A percentile compares a stretch with the other conserved stretches of the same genome.
These are phyloP conservation scores for Lasioglossum morio DNA, from an alignment of 2,888 invertebrate species.

Conservation along the genomic window DNA sequence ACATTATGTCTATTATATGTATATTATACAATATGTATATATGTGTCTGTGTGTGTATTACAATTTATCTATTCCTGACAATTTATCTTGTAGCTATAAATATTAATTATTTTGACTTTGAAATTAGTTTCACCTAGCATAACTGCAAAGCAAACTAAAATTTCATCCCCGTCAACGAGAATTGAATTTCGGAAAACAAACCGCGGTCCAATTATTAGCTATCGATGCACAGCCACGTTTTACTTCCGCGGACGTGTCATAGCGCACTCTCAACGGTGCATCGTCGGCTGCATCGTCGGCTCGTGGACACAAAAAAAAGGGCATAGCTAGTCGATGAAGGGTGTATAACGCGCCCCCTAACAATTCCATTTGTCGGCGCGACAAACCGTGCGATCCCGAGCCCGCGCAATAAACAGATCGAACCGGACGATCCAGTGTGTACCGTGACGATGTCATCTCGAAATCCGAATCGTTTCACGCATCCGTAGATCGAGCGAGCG, in stretches of 20 bases:
- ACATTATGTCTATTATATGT: too few relatives aligned
- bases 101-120: background rate
- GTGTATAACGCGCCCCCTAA: slow-evolving; percentile 60
- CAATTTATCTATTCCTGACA: too few relatives aligned
- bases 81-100: background rate
- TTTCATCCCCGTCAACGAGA: background rate
- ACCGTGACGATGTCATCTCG: slow-evolving; percentile 59
- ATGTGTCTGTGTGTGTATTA: too few relatives aligned
- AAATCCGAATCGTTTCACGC: slow-evolving; percentile 72
- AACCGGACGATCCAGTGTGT: slow-evolving; percentile 64
- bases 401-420: slow-evolving; percentile 76
- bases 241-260: slow-evolving; percentile 1
- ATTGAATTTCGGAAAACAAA: background rate
- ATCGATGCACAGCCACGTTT: background rate
- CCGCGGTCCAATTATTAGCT: background rate
- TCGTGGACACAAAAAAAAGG: slow-evolving; percentile 51
- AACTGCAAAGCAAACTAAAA: background rate
- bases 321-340: slow-evolving; percentile 52
- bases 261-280: slow-evolving; percentile 33
- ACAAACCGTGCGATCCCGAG: slow-evolving; percentile 72
- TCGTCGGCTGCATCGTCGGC: slow-evolving; percentile 45
- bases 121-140: background rate
- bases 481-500: slow-evolving; percentile 45
- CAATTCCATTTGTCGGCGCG: slow-evolving; percentile 77
- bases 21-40: too few relatives aligned